Evolutionary conservation across 2,797 vertebrate genomes (phyloP).

Genomic region (Microctenopoma stevenorrisi): DNA sequence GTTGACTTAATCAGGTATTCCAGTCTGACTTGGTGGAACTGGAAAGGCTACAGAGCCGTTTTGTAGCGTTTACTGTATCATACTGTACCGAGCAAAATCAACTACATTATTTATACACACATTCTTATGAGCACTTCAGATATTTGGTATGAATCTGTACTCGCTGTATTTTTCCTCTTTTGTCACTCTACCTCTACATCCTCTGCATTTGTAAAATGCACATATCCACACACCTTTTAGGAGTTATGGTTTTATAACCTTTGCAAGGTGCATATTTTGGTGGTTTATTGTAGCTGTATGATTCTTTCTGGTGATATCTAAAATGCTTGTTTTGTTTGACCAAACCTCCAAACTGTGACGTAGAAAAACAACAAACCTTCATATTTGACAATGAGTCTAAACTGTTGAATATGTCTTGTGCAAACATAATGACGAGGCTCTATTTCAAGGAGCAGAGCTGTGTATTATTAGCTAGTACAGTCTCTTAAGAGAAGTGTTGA

Average conservation of each 20-base stretch:
- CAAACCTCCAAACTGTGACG: too few species aligned
- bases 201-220: background rate
- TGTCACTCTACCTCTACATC: background rate
- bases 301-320: background rate
- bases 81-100: background rate
- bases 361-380: too few species aligned
- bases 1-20: slow-evolving; percentile 14
- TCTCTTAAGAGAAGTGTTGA: slow-evolving; percentile 21
- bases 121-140: too few species aligned
- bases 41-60: background rate
- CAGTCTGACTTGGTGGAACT: slow-evolving; percentile 8
- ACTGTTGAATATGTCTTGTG: background rate
- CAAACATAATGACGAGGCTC: background rate
- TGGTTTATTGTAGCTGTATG: background rate
- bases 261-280: background rate
- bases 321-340: slow-evolving; percentile 5
- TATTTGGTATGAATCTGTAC: slow-evolving; percentile 7
- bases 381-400: background rate
- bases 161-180: slow-evolving; percentile 10
- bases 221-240: background rate
- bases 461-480: slow-evolving; percentile 15
- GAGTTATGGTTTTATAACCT: background rate
- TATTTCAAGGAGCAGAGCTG: slow-evolving; percentile 4
- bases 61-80: background rate
- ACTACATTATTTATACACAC: background rate